These are phyloP conservation scores for Octodon degus DNA, from an alignment of 2,113 vertebrate species.

Conservation along the genomic window DNA sequence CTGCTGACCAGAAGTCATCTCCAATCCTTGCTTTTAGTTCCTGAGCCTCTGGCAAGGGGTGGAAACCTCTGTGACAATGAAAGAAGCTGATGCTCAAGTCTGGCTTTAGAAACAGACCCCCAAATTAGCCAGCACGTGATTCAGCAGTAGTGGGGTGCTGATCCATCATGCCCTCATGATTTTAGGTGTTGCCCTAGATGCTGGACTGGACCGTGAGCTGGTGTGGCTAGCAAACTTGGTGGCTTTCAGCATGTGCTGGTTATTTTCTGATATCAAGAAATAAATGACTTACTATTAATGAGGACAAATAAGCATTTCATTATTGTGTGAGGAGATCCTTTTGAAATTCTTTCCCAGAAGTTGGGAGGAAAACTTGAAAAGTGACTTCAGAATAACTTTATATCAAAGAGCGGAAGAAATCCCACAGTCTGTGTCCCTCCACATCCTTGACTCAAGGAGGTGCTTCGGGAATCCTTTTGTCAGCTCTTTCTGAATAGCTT, in stretches of 20 bases:
- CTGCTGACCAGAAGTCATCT: not conserved
- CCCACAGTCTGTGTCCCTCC: not conserved
- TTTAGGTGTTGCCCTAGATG: not conserved
- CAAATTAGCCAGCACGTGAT: not conserved
- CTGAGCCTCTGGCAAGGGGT: not conserved
- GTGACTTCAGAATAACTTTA: conserved; percentile 48
- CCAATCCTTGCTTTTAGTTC: not conserved
- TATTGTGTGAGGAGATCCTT: not conserved
- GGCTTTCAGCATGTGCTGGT: not conserved
- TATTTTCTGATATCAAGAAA: conserved; percentile 59
- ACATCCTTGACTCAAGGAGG: not conserved
- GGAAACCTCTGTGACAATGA: not conserved
- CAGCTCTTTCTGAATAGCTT: not conserved
- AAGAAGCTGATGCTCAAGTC: not conserved
- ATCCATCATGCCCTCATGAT: not conserved
- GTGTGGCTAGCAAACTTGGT: not conserved
- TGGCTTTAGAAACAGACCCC: not conserved
- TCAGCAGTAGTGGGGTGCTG: not conserved
- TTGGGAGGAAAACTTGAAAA: conserved; percentile 22
- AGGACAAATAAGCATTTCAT: conserved; percentile 6
- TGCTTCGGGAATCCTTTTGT: not conserved
- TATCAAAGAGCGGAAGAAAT: conserved; percentile 30
- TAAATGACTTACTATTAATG: not conserved
- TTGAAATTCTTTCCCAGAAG: conserved; percentile 8
- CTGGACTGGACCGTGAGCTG: not conserved